phyloP scores from a whole-genome alignment of 2,888 invertebrate genomes.

The Eremobia ochroleuca region DNA sequence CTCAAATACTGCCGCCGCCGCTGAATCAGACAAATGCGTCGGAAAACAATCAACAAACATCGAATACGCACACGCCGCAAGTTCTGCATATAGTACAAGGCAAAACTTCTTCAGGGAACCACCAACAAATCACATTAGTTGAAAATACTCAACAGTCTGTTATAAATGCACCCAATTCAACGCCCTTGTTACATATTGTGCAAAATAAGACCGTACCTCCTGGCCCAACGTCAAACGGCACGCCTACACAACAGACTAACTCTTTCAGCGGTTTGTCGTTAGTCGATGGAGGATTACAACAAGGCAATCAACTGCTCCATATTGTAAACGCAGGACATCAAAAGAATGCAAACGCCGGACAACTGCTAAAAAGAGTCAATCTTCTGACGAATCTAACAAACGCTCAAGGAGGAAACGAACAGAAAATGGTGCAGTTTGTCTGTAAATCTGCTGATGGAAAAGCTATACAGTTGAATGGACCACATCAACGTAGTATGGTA shows the following conservation, averaged over 20 bases:
- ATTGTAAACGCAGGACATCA: conserved; percentile 88
- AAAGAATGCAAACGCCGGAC: conserved; percentile 81
- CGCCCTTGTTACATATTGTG: conserved; percentile 88
- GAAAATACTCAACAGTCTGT: conserved; percentile 85
- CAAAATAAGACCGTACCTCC: conserved; percentile 82
- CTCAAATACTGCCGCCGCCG: conserved; percentile 87
- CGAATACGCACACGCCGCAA: conserved; percentile 78
- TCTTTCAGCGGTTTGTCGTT: conserved; percentile 85
- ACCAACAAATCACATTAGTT: conserved; percentile 82
- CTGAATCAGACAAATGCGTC: conserved; percentile 81
- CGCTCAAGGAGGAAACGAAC: conserved; percentile 87
- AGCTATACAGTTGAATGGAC: conserved; percentile 90
- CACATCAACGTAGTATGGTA: conserved; percentile 90
- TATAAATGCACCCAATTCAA: conserved; percentile 81
- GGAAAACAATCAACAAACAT: conserved; percentile 77
- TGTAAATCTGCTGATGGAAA: conserved; percentile 92
- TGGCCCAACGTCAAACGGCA: conserved; percentile 75
- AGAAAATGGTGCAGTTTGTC: conserved; percentile 92
- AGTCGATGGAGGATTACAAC: conserved; percentile 86
- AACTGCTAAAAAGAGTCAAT: conserved; percentile 88
- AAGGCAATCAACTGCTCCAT: conserved; percentile 88
- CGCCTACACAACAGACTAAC: conserved; percentile 76
- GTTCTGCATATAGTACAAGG: conserved; percentile 89
- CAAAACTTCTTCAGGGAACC: conserved; percentile 83
- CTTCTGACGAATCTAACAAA: conserved; percentile 87